phyloP scores from a whole-genome alignment of 30 jellyfish, hydroid and myxozoan species.

The Aurelia sp. region DNA sequence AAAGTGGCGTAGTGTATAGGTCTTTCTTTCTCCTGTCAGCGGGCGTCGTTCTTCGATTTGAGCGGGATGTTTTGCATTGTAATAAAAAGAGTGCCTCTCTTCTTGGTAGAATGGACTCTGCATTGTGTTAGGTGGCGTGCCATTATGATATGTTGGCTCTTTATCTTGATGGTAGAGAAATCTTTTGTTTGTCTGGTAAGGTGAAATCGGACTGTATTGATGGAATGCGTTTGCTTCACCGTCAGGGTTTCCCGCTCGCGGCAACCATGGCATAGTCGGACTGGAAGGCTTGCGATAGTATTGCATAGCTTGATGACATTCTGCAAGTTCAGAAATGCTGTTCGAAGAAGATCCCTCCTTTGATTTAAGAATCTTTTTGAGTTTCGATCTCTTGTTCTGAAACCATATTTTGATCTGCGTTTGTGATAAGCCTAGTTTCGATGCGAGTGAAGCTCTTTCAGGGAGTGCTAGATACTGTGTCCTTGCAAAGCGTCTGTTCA shows the following conservation, averaged over 20 bases:
- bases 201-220: no score
- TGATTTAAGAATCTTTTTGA: conserved; percentile 73
- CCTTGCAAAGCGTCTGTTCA: conserved; percentile 69
- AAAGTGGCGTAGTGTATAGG: not conserved
- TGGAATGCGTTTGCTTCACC: no score
- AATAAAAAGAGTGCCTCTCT: no score
- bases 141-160: no score
- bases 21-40: no score
- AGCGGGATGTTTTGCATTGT: no score
- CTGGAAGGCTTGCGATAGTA: not conserved
- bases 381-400: conserved; percentile 90
- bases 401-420: conserved; percentile 95
- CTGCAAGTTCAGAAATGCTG: not conserved
- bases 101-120: no score
- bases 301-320: not conserved
- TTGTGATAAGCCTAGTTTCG: conserved; percentile 77
- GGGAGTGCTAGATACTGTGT: conserved; percentile 90
- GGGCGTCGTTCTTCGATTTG: no score
- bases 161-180: no score
- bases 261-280: not conserved
- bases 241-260: no score
- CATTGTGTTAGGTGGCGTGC: no score
- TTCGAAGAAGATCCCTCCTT: conserved; percentile 17
- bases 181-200: no score
- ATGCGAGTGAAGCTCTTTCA: conserved; percentile 95